Base-by-base conservation (phyloP, 1,140 invertebrate genomes). In the Drepana arcuata region DNA sequence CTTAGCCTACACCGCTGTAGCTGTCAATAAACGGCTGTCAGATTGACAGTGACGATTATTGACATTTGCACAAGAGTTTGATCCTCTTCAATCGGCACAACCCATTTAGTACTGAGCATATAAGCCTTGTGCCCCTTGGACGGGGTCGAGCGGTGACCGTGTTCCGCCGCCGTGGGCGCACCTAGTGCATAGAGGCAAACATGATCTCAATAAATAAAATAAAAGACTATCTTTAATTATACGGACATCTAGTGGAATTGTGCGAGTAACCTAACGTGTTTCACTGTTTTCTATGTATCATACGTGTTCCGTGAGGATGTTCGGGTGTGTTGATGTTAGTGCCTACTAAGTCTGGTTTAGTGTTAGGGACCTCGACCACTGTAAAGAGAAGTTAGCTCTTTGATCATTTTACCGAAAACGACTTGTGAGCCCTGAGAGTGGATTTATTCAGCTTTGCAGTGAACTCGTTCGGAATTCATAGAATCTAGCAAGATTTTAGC, bases 191-290 rank as follows among this genome's bases (percentile, higher is more conserved):
- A 71, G 69, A 58, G 71, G 70, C 66, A 65, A 71, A 71, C 70
- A 66, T 81, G 77, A 81, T 81, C 77, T 81, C 77, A 81, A 51
- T 81, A 66, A 71, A 62, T 66, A 74, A 58, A 21, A 77, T 68
- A 68, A 77, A 72, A 69, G 67, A 74, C 69, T 78, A 65, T 54
- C 53, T 63, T 64, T 55, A 63, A 53, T 64, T 55, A 64, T 67
- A 65, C 49, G 67, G 67, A 71, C 70, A 45, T 65, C 52, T 79
- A 75, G 73, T 77, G 72, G 70, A 81, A 79, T 81, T 79, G 77
- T 79, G 71, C 64, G 68, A 65, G 52, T 72, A 63, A 64, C 46
- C 46, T 62, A 64, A 66, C 49, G 55, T 67, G 62, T 71, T 72
- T 74, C 68, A 64, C 62, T 62, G 68, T 77, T 74, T 74, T 79